These are phyloP conservation scores for Hydropsyche tenuis DNA, from an alignment of 1,140 invertebrate genomes.

Conservation along the genomic window DNA sequence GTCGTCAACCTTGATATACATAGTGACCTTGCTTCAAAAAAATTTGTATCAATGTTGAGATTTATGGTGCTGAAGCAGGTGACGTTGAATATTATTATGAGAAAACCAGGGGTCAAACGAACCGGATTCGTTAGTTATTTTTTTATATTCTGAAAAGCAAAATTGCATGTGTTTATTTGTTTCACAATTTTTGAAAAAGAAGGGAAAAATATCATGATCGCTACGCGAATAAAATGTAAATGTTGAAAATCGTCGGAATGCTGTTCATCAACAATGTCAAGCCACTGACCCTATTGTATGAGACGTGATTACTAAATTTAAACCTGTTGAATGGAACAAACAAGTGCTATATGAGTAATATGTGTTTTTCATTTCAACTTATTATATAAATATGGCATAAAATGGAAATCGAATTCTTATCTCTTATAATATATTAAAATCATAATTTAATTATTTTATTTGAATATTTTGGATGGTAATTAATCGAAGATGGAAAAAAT, in stretches of 20 bases:
- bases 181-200: too few species aligned
- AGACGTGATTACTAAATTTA: neutral
- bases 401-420: too few species aligned
- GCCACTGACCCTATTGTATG: constrained; percentile 32
- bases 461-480: too few species aligned
- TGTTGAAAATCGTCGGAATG: constrained; percentile 29
- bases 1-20: neutral
- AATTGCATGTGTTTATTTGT: neutral
- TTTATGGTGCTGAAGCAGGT: neutral
- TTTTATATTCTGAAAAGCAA: neutral
- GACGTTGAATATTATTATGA: neutral
- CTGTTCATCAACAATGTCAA: constrained; percentile 27
- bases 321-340: neutral
- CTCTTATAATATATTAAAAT: too few species aligned
- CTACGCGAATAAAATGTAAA: constrained; percentile 12
- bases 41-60: neutral
- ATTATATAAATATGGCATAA: neutral
- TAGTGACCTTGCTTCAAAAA: constrained; percentile 4
- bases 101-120: neutral
- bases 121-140: neutral
- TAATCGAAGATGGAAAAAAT: too few species aligned
- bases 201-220: neutral
- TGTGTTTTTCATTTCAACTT: neutral
- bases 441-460: too few species aligned
- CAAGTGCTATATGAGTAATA: neutral